These are phyloP conservation scores for Amblyjoppa proteus DNA, from an alignment of 2,888 invertebrate species.

Conservation along the genomic window DNA sequence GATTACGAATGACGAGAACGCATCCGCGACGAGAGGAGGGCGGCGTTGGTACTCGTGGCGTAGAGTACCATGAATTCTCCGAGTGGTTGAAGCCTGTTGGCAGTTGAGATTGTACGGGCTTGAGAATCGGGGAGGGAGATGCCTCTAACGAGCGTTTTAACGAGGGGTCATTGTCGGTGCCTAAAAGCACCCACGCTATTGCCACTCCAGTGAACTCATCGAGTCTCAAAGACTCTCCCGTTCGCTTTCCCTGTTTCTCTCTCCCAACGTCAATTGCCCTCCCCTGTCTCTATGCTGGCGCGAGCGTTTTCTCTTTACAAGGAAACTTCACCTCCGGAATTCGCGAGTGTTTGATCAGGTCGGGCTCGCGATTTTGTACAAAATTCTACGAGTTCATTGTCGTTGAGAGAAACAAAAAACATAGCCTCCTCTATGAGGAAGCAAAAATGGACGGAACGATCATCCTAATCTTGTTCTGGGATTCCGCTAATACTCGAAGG, in stretches of 20 bases:
- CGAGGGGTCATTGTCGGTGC: conserved; percentile 69
- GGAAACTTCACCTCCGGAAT: conserved; percentile 17
- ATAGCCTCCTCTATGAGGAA: too few species aligned
- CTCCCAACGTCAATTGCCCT: conserved; percentile 24
- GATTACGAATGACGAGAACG: conserved; percentile 17
- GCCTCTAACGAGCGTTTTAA: conserved; percentile 66
- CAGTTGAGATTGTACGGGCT: conserved; percentile 62
- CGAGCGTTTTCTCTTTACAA: conserved; percentile 21
- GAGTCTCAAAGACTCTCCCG: conserved; percentile 63
- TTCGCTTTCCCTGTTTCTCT: conserved; percentile 37
- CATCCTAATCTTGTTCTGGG: neutral
- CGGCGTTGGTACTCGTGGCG: neutral
- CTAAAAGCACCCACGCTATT: conserved; percentile 68
- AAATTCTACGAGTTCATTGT: conserved; percentile 24
- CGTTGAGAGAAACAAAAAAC: conserved; percentile 1
- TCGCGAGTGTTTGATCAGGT: conserved; percentile 50
- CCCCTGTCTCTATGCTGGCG: conserved; percentile 2
- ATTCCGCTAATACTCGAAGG: neutral
- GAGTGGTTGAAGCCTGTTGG: conserved; percentile 60
- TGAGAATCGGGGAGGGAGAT: conserved; percentile 58
- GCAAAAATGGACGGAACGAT: conserved; percentile 33
- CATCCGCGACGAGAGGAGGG: neutral
- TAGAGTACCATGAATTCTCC: conserved; percentile 55
- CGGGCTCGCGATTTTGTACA: conserved; percentile 20
- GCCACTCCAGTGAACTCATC: conserved; percentile 66